Evolutionary conservation across 1,140 invertebrate species (phyloP).

Genomic region (Penaeus indicus): DNA sequence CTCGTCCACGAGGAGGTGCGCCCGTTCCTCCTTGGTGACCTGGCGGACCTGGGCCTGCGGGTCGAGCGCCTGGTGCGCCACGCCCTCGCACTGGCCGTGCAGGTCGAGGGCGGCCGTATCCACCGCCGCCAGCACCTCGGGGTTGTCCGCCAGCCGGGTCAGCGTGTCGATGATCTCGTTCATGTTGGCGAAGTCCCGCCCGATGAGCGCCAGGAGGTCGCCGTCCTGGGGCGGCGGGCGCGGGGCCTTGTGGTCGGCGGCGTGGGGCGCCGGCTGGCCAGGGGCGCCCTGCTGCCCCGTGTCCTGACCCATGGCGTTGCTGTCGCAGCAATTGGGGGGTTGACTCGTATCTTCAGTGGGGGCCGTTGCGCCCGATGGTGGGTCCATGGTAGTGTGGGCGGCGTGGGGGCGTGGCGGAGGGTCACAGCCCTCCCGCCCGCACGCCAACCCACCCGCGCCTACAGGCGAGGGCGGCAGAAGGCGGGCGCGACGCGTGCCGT

Average conservation of each 20-base stretch:
- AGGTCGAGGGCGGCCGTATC: constrained; percentile 7
- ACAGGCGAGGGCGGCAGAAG: constrained; percentile 43
- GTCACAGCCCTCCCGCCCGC: constrained; percentile 55
- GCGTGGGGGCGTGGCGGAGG: constrained; percentile 57
- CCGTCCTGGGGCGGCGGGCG: constrained; percentile 44
- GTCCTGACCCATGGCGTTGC: constrained; percentile 43
- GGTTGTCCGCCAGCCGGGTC: constrained; percentile 53
- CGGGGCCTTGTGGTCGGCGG: constrained; percentile 34
- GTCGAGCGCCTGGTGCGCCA: background rate
- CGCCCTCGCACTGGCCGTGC: background rate
- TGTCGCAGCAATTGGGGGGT: background rate
- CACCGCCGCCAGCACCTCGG: constrained; percentile 50
- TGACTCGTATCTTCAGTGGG: constrained; percentile 6
- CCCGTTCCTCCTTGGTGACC: constrained; percentile 68
- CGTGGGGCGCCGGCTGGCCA: background rate
- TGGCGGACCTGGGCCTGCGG: background rate
- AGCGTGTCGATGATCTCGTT: constrained; percentile 59
- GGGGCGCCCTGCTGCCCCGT: background rate
- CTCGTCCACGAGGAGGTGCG: constrained; percentile 71
- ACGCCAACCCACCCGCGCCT: constrained; percentile 51
- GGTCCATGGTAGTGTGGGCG: constrained; percentile 62
- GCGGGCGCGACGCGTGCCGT: constrained; percentile 47
- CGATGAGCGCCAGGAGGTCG: constrained; percentile 54
- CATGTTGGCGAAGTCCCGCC: constrained; percentile 50
- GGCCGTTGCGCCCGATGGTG: constrained; percentile 38